These are phyloP conservation scores for Torymus aiolomorphi DNA, from an alignment of 2,888 invertebrate genomes.

Conservation along the genomic window DNA sequence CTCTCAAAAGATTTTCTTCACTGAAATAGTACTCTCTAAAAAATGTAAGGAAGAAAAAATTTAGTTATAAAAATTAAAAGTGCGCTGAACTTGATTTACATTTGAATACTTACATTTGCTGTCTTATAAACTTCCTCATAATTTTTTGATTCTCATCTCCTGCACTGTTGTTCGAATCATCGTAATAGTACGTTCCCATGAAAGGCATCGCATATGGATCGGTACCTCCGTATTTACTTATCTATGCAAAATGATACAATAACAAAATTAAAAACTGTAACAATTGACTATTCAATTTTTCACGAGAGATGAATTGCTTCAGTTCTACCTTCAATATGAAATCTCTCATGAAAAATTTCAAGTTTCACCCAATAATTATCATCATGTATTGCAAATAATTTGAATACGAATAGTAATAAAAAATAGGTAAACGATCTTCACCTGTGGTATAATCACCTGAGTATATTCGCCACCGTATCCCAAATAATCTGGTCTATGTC, in stretches of 20 bases:
- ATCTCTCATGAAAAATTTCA: conserved; percentile 30
- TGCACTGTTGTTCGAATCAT: conserved; percentile 76
- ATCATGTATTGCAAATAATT: conserved; percentile 6
- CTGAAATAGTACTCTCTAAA: conserved; percentile 99
- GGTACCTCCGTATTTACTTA: conserved; percentile 63
- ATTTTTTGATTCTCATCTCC: conserved; percentile 80
- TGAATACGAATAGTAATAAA: neutral
- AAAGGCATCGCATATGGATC: conserved; percentile 77
- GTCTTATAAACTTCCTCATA: conserved; percentile 89
- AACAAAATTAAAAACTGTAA: neutral
- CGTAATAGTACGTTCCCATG: conserved; percentile 81
- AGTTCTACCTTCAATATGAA: conserved; percentile 47
- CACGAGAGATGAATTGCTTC: neutral
- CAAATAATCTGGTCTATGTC: conserved; percentile 76
- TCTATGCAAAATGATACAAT: conserved; percentile 36
- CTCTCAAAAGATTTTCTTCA: conserved; percentile 94
- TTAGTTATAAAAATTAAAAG: neutral
- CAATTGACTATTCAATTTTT: neutral
- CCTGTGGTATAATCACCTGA: conserved; percentile 69
- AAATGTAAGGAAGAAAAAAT: conserved; percentile 57
- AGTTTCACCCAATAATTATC: conserved; percentile 16
- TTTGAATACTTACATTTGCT: conserved; percentile 88
- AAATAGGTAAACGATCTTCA: conserved; percentile 15
- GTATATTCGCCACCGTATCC: conserved; percentile 77
- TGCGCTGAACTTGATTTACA: no score